Percentiles rank a stretch among this genome's conserved stretches.
Conservation (phyloP, 2,797 vertebrate species). For the Phyllotis vaccarum region DNA sequence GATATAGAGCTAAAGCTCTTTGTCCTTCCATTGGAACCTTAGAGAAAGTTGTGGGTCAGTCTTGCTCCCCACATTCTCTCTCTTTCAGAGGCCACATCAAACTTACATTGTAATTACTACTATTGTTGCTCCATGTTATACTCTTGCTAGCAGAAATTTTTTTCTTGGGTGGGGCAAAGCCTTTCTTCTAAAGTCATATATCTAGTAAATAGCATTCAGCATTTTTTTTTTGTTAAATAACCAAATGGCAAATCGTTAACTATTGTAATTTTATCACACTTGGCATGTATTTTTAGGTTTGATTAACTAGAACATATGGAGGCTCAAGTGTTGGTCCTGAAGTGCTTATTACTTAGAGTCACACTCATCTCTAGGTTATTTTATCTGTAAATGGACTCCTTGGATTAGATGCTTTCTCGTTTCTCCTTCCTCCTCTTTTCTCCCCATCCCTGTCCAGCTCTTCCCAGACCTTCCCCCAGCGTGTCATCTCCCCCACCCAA, state of each 20-base stretch:
- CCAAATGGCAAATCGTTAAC: background rate
- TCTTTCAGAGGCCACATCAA: background rate
- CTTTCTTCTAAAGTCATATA: constrained; percentile 8
- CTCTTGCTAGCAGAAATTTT: background rate
- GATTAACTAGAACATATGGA: background rate
- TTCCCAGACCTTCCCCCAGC: background rate
- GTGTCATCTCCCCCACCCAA: background rate
- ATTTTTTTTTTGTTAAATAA: background rate
- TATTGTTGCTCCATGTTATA: background rate
- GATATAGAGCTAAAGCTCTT: background rate
- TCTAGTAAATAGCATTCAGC: background rate
- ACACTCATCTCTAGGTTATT: background rate
- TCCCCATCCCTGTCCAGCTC: background rate
- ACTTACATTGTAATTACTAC: background rate
- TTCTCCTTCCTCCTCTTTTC: background rate
- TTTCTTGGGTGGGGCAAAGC: background rate
- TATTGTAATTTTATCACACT: background rate
- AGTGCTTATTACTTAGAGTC: background rate
- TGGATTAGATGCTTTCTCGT: background rate
- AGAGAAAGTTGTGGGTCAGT: background rate
- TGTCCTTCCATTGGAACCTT: no score
- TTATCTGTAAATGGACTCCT: background rate
- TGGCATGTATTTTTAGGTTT: constrained; percentile 32
- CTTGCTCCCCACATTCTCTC: background rate
- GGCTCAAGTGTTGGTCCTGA: background rate